Conservation (phyloP, 2,888 invertebrate species). For the Lymantria monacha region DNA sequence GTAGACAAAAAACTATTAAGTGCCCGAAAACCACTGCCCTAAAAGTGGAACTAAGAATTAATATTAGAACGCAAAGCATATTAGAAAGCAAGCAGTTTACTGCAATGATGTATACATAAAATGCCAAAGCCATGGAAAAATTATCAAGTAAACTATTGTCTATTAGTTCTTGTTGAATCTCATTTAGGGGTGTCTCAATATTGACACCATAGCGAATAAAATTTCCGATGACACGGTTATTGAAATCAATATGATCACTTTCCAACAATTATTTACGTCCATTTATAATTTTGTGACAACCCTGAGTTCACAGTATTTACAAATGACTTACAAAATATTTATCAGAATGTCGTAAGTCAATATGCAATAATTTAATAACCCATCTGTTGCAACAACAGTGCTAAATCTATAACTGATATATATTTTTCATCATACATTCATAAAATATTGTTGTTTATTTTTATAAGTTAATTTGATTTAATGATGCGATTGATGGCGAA, state of each 20-base stretch:
- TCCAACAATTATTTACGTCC: slow-evolving; percentile 1
- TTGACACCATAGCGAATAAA: neutral
- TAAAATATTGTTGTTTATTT: neutral
- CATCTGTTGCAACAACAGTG: slow-evolving; percentile 32
- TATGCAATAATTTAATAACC: slow-evolving; percentile 19
- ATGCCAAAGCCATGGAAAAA: no score
- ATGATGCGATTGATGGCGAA: no score
- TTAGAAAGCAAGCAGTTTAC: no score
- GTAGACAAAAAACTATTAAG: no score
- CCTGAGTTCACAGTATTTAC: slow-evolving; percentile 6
- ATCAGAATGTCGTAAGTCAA: slow-evolving; percentile 12
- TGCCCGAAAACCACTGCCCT: no score
- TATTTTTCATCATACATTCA: neutral
- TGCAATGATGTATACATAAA: no score
- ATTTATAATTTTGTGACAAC: neutral
- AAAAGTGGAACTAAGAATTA: no score
- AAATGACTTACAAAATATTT: slow-evolving; percentile 17
- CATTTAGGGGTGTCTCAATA: neutral
- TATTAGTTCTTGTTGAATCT: neutral
- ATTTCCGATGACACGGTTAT: slow-evolving; percentile 1
- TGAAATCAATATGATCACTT: neutral
- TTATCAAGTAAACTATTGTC: no score
- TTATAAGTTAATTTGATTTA: neutral
- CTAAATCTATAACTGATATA: slow-evolving; percentile 1
- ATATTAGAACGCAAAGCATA: no score